Conservation (phyloP, 2,797 vertebrate species). For the Heterohyrax brucei region DNA sequence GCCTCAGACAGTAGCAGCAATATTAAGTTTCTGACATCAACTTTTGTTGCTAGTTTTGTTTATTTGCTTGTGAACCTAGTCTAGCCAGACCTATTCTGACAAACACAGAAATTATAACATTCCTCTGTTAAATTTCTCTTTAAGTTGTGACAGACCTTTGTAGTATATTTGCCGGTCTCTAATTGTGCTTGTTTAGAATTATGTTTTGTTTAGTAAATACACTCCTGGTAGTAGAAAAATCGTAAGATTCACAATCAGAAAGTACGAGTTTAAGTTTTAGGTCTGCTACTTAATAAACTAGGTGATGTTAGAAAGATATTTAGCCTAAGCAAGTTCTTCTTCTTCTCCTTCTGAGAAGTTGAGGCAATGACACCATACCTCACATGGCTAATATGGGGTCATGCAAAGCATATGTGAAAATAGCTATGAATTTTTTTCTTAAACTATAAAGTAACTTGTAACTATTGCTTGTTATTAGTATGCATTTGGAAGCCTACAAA, state of each 20-base stretch:
- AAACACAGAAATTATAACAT: background rate
- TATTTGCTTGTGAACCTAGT: background rate
- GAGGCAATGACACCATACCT: background rate
- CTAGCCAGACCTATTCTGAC: background rate
- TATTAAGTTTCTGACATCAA: background rate
- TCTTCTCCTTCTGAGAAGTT: conserved; percentile 43
- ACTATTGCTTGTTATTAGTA: conserved; percentile 15
- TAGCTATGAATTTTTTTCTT: conserved; percentile 43
- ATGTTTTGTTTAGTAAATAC: background rate
- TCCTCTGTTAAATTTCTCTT: conserved; percentile 24
- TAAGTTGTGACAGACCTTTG: background rate
- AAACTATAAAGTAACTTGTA: background rate
- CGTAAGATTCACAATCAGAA: conserved; percentile 43
- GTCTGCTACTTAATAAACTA: background rate
- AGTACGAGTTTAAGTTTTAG: background rate
- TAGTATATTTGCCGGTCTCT: background rate
- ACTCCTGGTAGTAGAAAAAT: background rate
- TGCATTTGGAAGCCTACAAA: conserved; percentile 52
- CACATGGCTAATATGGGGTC: background rate
- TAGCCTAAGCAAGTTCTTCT: conserved; percentile 11
- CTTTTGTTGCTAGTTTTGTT: background rate
- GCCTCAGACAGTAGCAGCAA: background rate
- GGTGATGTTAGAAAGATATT: background rate
- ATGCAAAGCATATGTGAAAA: background rate
- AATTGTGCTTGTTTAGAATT: background rate